phyloP scores from a whole-genome alignment of 2,113 vertebrate species.

The Arothron firmamentum region DNA sequence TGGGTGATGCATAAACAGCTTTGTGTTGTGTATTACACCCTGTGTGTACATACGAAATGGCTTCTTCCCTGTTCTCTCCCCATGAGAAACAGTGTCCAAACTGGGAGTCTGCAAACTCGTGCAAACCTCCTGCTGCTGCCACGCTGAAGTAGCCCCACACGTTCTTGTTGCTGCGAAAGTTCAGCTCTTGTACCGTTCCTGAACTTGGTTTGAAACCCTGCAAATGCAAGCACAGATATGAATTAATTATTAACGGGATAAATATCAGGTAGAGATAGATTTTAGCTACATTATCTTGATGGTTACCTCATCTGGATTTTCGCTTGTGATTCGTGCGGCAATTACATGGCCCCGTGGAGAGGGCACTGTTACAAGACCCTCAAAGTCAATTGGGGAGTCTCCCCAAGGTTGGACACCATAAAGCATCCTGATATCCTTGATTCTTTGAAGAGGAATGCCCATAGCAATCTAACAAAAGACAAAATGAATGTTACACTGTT shows the following conservation, averaged over 20 bases:
- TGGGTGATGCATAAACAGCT: background rate
- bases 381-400: slow-evolving; percentile 89
- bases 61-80: slow-evolving; percentile 98
- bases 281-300: background rate
- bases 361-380: slow-evolving; percentile 85
- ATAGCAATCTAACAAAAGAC: slow-evolving; percentile 84
- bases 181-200: slow-evolving; percentile 96
- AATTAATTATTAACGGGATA: background rate
- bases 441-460: slow-evolving; percentile 94
- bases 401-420: slow-evolving; percentile 94
- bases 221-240: slow-evolving; percentile 2
- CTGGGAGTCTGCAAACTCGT: slow-evolving; percentile 97
- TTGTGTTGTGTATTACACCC: background rate
- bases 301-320: slow-evolving; percentile 95
- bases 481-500: no score
- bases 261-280: background rate
- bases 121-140: slow-evolving; percentile 94
- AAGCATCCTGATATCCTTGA: slow-evolving; percentile 96
- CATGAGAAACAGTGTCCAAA: slow-evolving; percentile 99
- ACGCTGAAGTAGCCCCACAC: slow-evolving; percentile 99
- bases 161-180: slow-evolving; percentile 98
- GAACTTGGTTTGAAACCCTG: slow-evolving; percentile 99
- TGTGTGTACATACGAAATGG: slow-evolving; percentile 88
- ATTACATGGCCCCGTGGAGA: slow-evolving; percentile 94
- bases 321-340: slow-evolving; percentile 96